Evolutionary conservation across 2,888 invertebrate genomes (phyloP).

Genomic region (Eristalinus aeneus): DNA sequence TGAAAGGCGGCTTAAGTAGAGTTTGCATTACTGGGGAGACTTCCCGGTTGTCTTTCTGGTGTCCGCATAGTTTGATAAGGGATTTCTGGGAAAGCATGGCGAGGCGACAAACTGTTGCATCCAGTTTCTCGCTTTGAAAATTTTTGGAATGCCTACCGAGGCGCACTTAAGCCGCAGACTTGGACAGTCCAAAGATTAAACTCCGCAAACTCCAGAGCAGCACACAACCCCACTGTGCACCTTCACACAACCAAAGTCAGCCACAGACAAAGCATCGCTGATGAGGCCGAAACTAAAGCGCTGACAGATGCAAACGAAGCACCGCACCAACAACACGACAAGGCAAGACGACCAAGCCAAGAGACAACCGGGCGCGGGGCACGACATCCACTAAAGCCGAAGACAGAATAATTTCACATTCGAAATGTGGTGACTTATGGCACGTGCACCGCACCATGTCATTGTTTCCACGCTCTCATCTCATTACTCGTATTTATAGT

Average conservation of each 20-base stretch:
- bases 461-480: conserved; percentile 70
- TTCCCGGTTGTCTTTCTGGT: too few relatives aligned
- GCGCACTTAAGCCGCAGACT: too few relatives aligned
- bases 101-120: too few relatives aligned
- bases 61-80: too few relatives aligned
- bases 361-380: not conserved
- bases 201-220: too few relatives aligned
- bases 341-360: not conserved
- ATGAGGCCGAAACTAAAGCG: conserved; percentile 60
- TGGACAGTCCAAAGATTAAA: too few relatives aligned
- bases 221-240: not conserved
- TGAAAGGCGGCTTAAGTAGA: not conserved
- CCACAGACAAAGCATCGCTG: conserved; percentile 41
- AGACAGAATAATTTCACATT: conserved; percentile 70
- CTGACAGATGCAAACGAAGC: conserved; percentile 56
- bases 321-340: conserved; percentile 7
- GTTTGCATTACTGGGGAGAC: too few relatives aligned
- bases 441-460: conserved; percentile 69
- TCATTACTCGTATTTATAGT: conserved; percentile 68
- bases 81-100: too few relatives aligned
- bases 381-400: conserved; percentile 16
- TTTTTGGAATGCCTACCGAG: too few relatives aligned
- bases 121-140: too few relatives aligned
- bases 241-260: not conserved
- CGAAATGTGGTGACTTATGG: conserved; percentile 67